Evolutionary conservation across 2,113 vertebrate species (phyloP), one percentile per base, ranked within the genome.

Genomic region (Isurus oxyrinchus): DNA sequence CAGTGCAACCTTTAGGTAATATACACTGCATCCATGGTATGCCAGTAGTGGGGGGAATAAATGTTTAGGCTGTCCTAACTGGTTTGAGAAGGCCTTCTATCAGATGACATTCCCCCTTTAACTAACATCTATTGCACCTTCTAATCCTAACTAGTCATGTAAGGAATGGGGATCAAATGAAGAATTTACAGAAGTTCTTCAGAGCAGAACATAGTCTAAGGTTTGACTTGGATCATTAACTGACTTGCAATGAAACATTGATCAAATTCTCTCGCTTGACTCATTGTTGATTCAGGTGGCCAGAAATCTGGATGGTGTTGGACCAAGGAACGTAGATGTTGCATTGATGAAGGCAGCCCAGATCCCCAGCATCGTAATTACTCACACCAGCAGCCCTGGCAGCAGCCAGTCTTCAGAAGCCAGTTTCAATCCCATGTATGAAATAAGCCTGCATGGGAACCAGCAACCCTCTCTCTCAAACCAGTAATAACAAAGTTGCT

Each of bases 301-400:
- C 16, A 96, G 97, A 31, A 96, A 96, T 94, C 76, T 96, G 63
- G 97, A 97, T 35, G 96, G 40, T 90, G 96, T 3, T 91, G 97
- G 87, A 97, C 93, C 96, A 96, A 96, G 96, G 96, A 97, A 96
- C 97, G 96, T 66, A 96, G 94, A 97, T 10, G n/a, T 94, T 81
- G 96, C 72, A 27, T 7, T 95, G 95, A 2, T 81, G 84, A 11
- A 96, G 94, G 63, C 97, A 96, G 96, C 97, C 66, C 97, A 97
- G 96, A 97, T 97, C 96, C 97, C 98, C 96, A 97, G 95, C 84
- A 97, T 97, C 96, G 97, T 97, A 96, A 40, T 97, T 96, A 97
- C 97, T 10, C 97, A 96, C 97, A 97, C 97, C 96, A 97, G 93
- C 5, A 55, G n/a, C 76, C 97, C 97, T 95, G 96, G 96, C 96